phyloP scores from a whole-genome alignment of 2,888 invertebrate species.

The Meghimatium bilineatum region DNA sequence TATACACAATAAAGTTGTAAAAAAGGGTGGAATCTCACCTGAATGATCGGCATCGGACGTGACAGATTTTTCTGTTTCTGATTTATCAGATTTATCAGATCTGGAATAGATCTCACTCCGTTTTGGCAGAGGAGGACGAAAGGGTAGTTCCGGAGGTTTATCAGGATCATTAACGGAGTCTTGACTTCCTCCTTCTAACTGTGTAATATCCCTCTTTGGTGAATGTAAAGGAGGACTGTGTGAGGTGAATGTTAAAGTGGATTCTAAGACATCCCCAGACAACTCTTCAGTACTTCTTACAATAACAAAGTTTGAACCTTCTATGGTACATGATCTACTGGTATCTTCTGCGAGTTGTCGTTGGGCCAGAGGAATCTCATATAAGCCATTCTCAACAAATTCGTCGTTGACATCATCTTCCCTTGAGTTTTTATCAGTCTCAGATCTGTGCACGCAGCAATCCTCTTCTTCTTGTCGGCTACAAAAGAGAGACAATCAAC shows the following conservation, averaged over 20 bases:
- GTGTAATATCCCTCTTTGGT: constrained; percentile 59
- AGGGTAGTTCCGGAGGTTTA: constrained; percentile 55
- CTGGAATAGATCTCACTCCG: constrained; percentile 50
- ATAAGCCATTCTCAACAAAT: constrained; percentile 59
- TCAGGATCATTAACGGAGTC: constrained; percentile 28
- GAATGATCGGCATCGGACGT: constrained; percentile 41
- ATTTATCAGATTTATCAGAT: constrained; percentile 52
- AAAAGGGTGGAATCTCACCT: too few relatives aligned
- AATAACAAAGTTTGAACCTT: constrained; percentile 50
- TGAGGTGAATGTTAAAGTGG: constrained; percentile 29
- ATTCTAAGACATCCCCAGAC: constrained; percentile 49
- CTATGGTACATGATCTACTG: constrained; percentile 46
- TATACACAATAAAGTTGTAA: too few relatives aligned
- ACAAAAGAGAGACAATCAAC: neutral
- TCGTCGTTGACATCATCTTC: constrained; percentile 10
- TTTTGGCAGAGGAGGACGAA: constrained; percentile 56
- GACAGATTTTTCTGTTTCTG: constrained; percentile 47
- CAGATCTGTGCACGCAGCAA: neutral
- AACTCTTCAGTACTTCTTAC: constrained; percentile 53
- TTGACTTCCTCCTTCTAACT: constrained; percentile 50
- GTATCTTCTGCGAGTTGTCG: constrained; percentile 47
- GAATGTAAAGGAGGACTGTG: constrained; percentile 56
- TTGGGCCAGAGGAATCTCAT: constrained; percentile 60
- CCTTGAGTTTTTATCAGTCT: neutral
- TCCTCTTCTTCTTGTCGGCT: too few relatives aligned